Evolutionary conservation across 92 coral and sea anemone genomes (phyloP).

Genomic region (Epizoanthus rinbou): DNA sequence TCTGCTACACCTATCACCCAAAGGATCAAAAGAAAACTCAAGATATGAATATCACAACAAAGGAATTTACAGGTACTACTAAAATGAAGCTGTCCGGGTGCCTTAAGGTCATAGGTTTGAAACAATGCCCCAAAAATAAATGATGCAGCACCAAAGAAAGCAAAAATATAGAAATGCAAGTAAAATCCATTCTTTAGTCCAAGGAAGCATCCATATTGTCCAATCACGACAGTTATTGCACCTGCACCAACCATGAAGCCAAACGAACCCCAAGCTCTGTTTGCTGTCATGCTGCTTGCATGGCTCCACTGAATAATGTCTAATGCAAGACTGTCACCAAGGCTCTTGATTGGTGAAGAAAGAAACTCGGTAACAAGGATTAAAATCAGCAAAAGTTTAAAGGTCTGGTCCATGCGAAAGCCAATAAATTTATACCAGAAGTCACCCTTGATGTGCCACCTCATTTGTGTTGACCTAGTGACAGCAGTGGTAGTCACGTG

Average conservation of each 20-base stretch:
- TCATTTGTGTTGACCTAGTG: background rate
- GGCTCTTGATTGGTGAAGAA: conserved; percentile 70
- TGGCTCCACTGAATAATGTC: conserved; percentile 69
- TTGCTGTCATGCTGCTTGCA: conserved; percentile 45
- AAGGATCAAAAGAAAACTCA: conserved; percentile 75
- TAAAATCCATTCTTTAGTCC: conserved; percentile 77
- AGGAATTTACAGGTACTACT: conserved; percentile 67
- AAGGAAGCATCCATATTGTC: conserved; percentile 73
- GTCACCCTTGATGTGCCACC: background rate
- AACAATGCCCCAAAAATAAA: conserved; percentile 70
- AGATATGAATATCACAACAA: conserved; percentile 71
- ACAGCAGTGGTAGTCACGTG: background rate
- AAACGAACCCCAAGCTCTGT: conserved; percentile 64
- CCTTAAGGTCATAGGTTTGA: conserved; percentile 71
- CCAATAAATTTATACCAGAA: conserved; percentile 58
- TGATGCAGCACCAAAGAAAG: conserved; percentile 70
- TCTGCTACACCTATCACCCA: conserved; percentile 91
- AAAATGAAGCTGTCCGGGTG: conserved; percentile 68
- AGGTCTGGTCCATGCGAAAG: conserved; percentile 70
- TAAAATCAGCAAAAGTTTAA: conserved; percentile 60
- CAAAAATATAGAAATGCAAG: conserved; percentile 83
- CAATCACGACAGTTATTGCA: conserved; percentile 65
- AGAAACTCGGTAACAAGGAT: conserved; percentile 73
- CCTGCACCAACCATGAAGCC: conserved; percentile 83
- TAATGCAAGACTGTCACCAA: conserved; percentile 70